phyloP scores from a whole-genome alignment of 2,797 vertebrate species.

The Rhynchonycteris naso region DNA sequence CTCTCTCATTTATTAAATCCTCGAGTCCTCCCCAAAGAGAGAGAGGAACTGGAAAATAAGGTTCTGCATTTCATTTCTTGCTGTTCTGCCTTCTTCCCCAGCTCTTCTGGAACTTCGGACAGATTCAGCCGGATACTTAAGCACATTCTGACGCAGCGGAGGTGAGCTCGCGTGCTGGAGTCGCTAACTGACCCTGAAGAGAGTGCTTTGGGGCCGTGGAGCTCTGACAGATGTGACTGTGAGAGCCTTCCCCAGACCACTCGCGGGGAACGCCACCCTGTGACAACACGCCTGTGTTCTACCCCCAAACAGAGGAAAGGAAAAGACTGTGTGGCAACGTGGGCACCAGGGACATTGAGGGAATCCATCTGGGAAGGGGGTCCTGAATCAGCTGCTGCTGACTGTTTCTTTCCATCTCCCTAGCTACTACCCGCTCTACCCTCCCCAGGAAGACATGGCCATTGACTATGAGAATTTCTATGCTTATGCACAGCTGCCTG shows the following conservation, averaged over 20 bases:
- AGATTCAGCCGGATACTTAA: slow-evolving; percentile 93
- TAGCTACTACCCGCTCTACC: slow-evolving; percentile 96
- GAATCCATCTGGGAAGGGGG: background rate
- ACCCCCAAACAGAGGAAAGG: background rate
- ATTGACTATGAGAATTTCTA: slow-evolving; percentile 92
- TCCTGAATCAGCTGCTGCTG: accelerated
- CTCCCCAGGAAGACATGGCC: slow-evolving; percentile 92
- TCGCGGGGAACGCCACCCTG: background rate
- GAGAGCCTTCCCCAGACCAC: background rate
- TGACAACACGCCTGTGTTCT: background rate
- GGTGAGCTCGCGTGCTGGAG: slow-evolving; percentile 83
- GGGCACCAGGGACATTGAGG: background rate
- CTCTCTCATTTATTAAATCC: background rate
- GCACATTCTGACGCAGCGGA: slow-evolving; percentile 94
- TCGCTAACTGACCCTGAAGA: accelerated
- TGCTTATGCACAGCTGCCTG: slow-evolving; percentile 84
- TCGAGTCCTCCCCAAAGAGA: background rate
- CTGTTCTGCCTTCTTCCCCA: slow-evolving; percentile 71
- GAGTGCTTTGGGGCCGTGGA: accelerated
- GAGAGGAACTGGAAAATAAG: background rate
- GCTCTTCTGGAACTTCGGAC: slow-evolving; percentile 88
- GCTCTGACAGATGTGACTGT: background rate
- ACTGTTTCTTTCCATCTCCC: background rate
- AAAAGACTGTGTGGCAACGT: background rate
- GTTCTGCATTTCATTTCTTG: background rate